phyloP scores from a whole-genome alignment of 2,113 vertebrate species.

The Austrofundulus limnaeus region DNA sequence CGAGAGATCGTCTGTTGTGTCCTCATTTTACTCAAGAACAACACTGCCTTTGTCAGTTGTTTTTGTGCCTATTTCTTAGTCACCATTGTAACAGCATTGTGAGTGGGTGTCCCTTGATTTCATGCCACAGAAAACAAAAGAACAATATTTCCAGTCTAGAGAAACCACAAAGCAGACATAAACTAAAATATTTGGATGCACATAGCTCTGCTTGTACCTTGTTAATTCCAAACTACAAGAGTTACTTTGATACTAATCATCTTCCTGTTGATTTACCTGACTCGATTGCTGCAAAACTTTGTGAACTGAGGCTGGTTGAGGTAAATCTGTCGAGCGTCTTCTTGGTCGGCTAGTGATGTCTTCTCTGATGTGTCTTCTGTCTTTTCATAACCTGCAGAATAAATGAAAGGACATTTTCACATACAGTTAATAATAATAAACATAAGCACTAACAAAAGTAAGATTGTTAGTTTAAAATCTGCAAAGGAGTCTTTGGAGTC shows the following conservation, averaged over 20 bases:
- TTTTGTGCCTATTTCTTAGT: background rate
- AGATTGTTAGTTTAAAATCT: constrained; percentile 27
- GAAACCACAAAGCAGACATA: background rate
- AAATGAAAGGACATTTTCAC: constrained; percentile 23
- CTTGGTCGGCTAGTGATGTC: constrained; percentile 94
- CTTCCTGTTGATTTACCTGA: constrained; percentile 83
- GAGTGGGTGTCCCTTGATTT: background rate
- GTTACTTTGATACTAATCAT: background rate
- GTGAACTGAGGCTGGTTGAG: constrained; percentile 94
- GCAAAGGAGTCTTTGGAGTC: constrained; percentile 18
- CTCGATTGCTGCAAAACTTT: constrained; percentile 95
- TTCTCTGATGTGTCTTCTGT: constrained; percentile 93
- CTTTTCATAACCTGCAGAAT: constrained; percentile 91
- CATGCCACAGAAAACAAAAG: background rate
- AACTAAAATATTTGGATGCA: background rate
- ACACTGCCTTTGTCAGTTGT: background rate
- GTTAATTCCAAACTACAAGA: background rate
- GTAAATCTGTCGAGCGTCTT: constrained; percentile 91
- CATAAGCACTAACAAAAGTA: constrained; percentile 28
- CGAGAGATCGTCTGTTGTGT: background rate
- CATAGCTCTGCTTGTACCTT: background rate
- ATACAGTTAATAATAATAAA: constrained; percentile 15
- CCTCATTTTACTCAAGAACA: background rate
- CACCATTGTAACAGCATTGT: background rate
- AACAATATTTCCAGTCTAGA: background rate